Evolutionary conservation across 2,888 invertebrate genomes (phyloP).

Genomic region (Philhelius pedissequus): DNA sequence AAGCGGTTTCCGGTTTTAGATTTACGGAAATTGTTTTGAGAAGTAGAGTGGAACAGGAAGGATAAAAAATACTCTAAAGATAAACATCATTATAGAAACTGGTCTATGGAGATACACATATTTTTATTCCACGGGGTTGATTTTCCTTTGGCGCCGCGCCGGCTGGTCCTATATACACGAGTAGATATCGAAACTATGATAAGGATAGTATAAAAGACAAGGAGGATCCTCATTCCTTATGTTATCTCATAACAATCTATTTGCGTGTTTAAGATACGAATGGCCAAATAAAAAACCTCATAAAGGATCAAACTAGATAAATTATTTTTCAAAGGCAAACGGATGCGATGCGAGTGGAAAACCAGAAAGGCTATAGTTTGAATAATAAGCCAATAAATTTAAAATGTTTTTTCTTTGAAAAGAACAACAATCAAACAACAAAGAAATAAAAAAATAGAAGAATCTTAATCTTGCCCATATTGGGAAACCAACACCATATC

Average conservation of each 20-base stretch:
- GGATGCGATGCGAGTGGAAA: background rate
- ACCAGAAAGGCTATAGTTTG: background rate
- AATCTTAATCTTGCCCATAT: background rate
- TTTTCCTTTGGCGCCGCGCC: background rate
- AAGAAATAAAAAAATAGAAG: too few species aligned
- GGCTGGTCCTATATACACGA: too few species aligned
- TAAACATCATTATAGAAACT: background rate
- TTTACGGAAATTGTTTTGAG: constrained; percentile 4
- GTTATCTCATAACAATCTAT: background rate
- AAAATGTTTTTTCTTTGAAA: background rate
- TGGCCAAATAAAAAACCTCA: background rate
- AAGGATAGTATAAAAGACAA: background rate
- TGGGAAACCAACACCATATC: background rate
- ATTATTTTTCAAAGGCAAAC: background rate
- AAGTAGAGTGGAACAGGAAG: constrained; percentile 2
- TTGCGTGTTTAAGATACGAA: background rate
- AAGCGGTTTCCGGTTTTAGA: constrained; percentile 5
- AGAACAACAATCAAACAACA: background rate
- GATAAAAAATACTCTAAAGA: background rate
- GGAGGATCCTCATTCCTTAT: background rate
- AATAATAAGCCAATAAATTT: constrained; percentile 8
- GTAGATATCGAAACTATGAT: background rate
- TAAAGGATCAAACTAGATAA: constrained; percentile 8
- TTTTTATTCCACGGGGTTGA: too few species aligned
- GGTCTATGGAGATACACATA: background rate